These are phyloP conservation scores for Myzus persicae DNA, from an alignment of 1,140 invertebrate genomes.

Conservation along the genomic window DNA sequence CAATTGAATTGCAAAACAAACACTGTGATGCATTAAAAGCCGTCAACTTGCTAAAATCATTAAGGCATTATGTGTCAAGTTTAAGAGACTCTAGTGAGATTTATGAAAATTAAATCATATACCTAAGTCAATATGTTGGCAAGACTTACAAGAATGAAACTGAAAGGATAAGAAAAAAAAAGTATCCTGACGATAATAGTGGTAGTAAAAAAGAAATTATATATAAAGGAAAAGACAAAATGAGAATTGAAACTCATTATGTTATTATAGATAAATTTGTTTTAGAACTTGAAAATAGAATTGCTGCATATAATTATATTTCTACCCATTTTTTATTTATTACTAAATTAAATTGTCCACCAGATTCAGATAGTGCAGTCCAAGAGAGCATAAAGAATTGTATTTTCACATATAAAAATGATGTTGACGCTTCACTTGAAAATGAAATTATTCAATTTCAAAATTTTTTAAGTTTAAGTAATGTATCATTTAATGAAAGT, in stretches of 20 bases:
- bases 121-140: neutral
- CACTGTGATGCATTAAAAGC: slow-evolving; percentile 20
- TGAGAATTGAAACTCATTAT: slow-evolving; percentile 22
- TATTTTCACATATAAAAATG: slow-evolving; percentile 22
- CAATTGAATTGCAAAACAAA: slow-evolving; percentile 7
- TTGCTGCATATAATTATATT: slow-evolving; percentile 12
- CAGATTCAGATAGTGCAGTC: slow-evolving; percentile 28
- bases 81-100: neutral
- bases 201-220: slow-evolving; percentile 12
- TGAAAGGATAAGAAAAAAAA: neutral
- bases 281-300: slow-evolving; percentile 13
- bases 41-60: slow-evolving; percentile 16
- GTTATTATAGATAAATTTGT: slow-evolving; percentile 13
- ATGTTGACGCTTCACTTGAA: slow-evolving; percentile 5
- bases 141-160: neutral
- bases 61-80: slow-evolving; percentile 12
- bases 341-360: too few species aligned
- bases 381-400: slow-evolving; percentile 21
- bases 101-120: slow-evolving; percentile 11
- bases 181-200: slow-evolving; percentile 7
- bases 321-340: slow-evolving; percentile 13
- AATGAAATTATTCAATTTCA: slow-evolving; percentile 26
- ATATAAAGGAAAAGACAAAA: slow-evolving; percentile 26
- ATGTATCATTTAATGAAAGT: neutral
- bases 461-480: slow-evolving; percentile 1